These are phyloP conservation scores for Oxyteleia sp. DNA, from an alignment of 2,888 invertebrate genomes.

Conservation along the genomic window DNA sequence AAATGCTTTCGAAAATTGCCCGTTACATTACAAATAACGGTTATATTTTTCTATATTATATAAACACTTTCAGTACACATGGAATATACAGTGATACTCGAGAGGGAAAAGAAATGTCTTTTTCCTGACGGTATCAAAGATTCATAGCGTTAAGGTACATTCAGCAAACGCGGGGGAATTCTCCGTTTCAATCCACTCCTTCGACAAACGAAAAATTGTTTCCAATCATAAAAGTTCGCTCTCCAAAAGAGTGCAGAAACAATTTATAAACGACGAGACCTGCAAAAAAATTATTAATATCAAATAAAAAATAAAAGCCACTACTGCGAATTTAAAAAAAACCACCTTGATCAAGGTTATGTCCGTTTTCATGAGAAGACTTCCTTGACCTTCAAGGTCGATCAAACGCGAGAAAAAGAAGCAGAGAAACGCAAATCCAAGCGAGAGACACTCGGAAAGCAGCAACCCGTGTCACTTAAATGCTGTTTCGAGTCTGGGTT, in stretches of 20 bases:
- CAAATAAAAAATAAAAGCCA: background rate
- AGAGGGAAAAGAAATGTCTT: conserved; percentile 22
- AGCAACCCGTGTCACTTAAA: conserved; percentile 14
- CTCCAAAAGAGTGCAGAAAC: too few relatives aligned
- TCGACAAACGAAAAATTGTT: background rate
- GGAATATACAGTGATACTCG: too few relatives aligned
- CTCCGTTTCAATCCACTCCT: background rate
- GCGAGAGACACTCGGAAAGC: conserved; percentile 6
- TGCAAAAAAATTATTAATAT: background rate
- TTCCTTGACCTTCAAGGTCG: conserved; percentile 3
- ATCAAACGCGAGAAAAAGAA: background rate
- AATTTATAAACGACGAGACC: too few relatives aligned
- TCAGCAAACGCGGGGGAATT: background rate
- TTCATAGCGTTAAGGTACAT: conserved; percentile 30
- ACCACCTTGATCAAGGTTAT: too few relatives aligned
- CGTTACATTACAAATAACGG: conserved; percentile 42
- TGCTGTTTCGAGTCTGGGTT: conserved; percentile 17
- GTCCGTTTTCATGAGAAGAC: background rate
- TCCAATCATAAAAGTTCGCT: background rate
- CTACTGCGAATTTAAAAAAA: background rate
- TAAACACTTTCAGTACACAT: too few relatives aligned
- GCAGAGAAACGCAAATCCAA: background rate
- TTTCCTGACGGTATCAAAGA: conserved; percentile 29
- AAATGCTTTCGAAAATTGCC: conserved; percentile 31
- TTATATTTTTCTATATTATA: conserved; percentile 32